Conservation (phyloP, 2,797 vertebrate genomes). For the Agapornis canus region DNA sequence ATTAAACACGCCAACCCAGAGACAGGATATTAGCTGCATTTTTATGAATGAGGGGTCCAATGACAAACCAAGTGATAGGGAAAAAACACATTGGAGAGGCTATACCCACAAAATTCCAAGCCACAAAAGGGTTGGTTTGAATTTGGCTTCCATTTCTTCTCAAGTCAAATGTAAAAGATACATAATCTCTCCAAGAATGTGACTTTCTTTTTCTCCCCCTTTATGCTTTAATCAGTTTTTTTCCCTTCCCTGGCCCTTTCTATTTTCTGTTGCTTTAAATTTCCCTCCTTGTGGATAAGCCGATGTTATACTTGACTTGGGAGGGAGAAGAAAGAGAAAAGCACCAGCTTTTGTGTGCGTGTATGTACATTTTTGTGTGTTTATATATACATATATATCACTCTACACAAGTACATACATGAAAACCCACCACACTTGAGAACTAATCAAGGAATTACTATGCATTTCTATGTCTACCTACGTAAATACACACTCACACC, state of each 20-base stretch:
- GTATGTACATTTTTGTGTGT: accelerated
- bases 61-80: not conserved
- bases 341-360: not conserved
- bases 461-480: not conserved
- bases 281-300: not conserved
- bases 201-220: not conserved
- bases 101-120: not conserved
- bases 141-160: not conserved
- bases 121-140: not conserved
- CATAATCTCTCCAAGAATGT: not conserved
- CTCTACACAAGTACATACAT: not conserved
- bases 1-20: not conserved
- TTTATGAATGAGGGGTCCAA: not conserved
- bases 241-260: not conserved
- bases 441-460: not conserved
- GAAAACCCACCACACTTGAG: not conserved
- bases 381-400: not conserved
- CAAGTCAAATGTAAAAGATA: not conserved
- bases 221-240: not conserved
- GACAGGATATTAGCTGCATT: not conserved
- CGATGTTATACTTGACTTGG: not conserved
- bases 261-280: not conserved
- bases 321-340: not conserved
- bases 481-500: too few relatives aligned
- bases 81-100: not conserved